Evolutionary conservation across 2,888 invertebrate genomes (phyloP).

Genomic region (Elysia crispata): DNA sequence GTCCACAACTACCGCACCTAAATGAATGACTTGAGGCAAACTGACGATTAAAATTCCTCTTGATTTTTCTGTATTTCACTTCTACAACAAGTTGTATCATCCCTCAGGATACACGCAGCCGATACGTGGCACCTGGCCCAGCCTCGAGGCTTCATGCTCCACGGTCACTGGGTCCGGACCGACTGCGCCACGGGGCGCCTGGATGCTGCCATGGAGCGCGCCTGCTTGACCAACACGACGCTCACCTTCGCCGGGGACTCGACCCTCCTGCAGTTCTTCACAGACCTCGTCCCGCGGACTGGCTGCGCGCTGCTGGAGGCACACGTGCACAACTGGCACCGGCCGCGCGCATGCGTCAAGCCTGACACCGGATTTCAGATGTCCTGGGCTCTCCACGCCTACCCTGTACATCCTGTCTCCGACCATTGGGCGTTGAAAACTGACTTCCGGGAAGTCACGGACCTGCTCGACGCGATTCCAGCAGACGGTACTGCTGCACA

Average conservation of each 20-base stretch:
- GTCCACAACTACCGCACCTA: too few species aligned
- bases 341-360: not conserved
- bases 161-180: not conserved
- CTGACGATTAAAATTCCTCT: too few species aligned
- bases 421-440: conserved; percentile 16
- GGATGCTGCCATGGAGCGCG: not conserved
- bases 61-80: too few species aligned
- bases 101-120: too few species aligned
- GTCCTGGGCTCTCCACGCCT: conserved; percentile 19
- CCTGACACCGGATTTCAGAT: not conserved
- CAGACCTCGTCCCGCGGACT: not conserved
- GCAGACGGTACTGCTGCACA: too few species aligned
- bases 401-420: conserved; percentile 1
- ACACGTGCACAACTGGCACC: not conserved
- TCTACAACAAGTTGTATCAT: too few species aligned
- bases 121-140: not conserved
- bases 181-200: not conserved
- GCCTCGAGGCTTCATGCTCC: conserved; percentile 9
- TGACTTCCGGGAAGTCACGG: conserved; percentile 12
- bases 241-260: conserved; percentile 17
- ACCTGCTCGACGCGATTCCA: not conserved
- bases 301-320: not conserved
- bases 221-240: conserved; percentile 16
- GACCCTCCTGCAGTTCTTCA: conserved; percentile 6
- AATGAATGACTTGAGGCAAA: too few species aligned